Evolutionary conservation across 2,113 vertebrate species (phyloP).

Genomic region (Tapirus terrestris): DNA sequence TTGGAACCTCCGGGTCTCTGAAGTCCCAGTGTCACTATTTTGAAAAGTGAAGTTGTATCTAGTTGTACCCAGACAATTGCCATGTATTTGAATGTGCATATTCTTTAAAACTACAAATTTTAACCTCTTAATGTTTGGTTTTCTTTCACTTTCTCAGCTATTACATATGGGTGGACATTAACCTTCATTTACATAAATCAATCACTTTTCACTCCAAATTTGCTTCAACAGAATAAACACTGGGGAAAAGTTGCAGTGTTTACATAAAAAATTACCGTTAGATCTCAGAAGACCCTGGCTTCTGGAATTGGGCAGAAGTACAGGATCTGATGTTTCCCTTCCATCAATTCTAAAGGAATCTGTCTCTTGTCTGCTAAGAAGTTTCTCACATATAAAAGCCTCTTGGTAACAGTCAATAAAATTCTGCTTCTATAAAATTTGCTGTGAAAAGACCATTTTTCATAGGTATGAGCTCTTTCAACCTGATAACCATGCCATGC

Average conservation of each 20-base stretch:
- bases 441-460: conserved; percentile 47
- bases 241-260: background rate
- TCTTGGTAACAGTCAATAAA: conserved; percentile 57
- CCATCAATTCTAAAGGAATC: conserved; percentile 37
- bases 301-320: background rate
- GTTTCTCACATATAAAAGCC: conserved; percentile 31
- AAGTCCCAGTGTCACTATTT: background rate
- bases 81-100: background rate
- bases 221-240: background rate
- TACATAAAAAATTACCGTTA: accelerated
- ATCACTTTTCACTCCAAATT: background rate
- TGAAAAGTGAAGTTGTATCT: background rate
- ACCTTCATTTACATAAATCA: background rate
- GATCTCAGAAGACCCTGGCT: background rate
- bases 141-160: background rate
- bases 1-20: background rate
- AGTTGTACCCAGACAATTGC: background rate
- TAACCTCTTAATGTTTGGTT: background rate
- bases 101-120: background rate
- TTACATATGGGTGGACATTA: background rate
- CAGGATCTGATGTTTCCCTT: background rate
- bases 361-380: conserved; percentile 22
- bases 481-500: background rate
- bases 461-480: conserved; percentile 1
- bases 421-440: conserved; percentile 45